These are phyloP conservation scores for Cichladusa arquata DNA, from an alignment of 2,113 vertebrate species.

Conservation along the genomic window DNA sequence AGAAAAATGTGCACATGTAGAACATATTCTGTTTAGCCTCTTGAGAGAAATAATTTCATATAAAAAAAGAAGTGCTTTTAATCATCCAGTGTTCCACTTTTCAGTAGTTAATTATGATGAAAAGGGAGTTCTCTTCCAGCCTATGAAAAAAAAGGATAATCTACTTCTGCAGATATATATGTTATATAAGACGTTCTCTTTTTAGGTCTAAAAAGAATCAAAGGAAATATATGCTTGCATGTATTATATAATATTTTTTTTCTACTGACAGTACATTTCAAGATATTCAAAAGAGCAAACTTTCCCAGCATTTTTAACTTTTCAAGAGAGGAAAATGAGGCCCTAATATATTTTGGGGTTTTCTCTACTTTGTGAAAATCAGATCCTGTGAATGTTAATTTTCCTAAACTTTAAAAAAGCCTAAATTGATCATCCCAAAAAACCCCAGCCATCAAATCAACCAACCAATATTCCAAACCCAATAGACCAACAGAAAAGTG, in stretches of 20 bases:
- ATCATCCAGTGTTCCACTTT: slow-evolving; percentile 24
- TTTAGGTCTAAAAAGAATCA: slow-evolving; percentile 8
- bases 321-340: background rate
- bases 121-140: background rate
- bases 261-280: background rate
- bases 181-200: slow-evolving; percentile 18
- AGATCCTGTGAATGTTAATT: background rate
- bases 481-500: background rate
- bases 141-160: background rate
- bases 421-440: background rate
- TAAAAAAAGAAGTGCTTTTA: background rate
- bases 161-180: background rate
- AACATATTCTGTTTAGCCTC: background rate
- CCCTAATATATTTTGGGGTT: fast-evolving
- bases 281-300: background rate
- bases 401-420: background rate
- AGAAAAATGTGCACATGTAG: background rate
- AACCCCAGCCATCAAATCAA: background rate
- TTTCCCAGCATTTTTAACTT: background rate
- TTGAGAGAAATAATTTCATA: background rate
- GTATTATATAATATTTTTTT: background rate
- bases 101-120: slow-evolving; percentile 28
- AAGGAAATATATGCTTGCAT: background rate
- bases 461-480: background rate
- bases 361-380: background rate